Conservation (phyloP, 1,140 invertebrate species). For the Rhopalosiphum padi region DNA sequence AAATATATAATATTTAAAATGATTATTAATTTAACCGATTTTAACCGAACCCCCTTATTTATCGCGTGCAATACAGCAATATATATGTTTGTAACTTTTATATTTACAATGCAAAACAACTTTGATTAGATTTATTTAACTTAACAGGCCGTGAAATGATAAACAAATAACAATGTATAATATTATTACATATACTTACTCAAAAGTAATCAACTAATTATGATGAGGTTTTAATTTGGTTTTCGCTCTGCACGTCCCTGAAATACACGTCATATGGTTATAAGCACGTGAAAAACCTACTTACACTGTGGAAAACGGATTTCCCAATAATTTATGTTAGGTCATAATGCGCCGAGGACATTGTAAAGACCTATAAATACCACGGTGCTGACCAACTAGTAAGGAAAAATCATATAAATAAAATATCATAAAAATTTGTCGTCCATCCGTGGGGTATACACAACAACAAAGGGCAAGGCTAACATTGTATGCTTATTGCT, state of each 20-base stretch:
- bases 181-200: neutral
- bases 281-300: neutral
- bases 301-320: neutral
- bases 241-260: neutral
- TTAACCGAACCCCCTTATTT: neutral
- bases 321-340: conserved; percentile 21
- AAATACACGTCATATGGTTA: neutral
- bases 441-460: neutral
- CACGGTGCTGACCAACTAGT: neutral
- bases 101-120: neutral
- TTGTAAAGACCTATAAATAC: conserved; percentile 16
- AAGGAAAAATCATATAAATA: conserved; percentile 36
- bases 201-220: neutral
- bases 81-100: neutral
- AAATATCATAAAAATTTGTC: conserved; percentile 34
- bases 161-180: neutral
- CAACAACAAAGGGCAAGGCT: conserved; percentile 29
- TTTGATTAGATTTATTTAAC: neutral
- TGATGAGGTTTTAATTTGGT: neutral
- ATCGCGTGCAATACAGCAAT: neutral
- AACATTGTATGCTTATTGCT: conserved; percentile 33
- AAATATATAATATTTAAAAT: neutral
- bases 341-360: neutral
- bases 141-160: neutral
- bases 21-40: neutral